Evolutionary conservation across 2,797 vertebrate genomes (phyloP).

Genomic region (Yasuhikotakia modesta): DNA sequence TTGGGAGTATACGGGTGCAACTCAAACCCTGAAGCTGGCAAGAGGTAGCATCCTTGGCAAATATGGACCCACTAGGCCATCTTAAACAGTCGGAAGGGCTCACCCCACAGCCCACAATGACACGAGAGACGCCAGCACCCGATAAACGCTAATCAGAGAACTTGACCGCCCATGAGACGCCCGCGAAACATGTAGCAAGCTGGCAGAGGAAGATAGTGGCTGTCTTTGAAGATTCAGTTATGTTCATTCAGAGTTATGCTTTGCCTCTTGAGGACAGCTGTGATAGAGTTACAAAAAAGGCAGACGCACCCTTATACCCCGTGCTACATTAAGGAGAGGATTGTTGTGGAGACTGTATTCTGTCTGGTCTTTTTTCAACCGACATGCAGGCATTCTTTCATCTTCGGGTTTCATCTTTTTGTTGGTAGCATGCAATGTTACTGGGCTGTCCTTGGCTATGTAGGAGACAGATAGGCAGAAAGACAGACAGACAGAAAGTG

Average conservation of each 20-base stretch:
- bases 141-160: constrained; percentile 75
- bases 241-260: constrained; percentile 66
- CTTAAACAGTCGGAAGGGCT: constrained; percentile 30
- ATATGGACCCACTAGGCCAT: constrained; percentile 28
- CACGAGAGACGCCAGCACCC: constrained; percentile 45
- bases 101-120: constrained; percentile 21
- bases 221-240: constrained; percentile 73
- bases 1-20: constrained; percentile 75
- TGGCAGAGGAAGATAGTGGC: constrained; percentile 70
- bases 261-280: constrained; percentile 70
- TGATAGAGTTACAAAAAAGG: constrained; percentile 75
- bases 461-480: constrained; percentile 9
- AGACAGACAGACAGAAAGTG: constrained; percentile 23
- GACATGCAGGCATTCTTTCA: constrained; percentile 83
- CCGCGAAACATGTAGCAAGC: constrained; percentile 60
- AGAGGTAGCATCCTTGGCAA: constrained; percentile 56
- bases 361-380: constrained; percentile 69
- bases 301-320: constrained; percentile 75
- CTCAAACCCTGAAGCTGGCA: constrained; percentile 64
- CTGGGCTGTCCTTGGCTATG: constrained; percentile 34
- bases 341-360: constrained; percentile 77
- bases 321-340: constrained; percentile 74
- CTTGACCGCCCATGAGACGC: constrained; percentile 41
- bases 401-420: constrained; percentile 75
- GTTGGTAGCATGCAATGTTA: constrained; percentile 74